phyloP scores from a whole-genome alignment of 2,797 vertebrate genomes.

The Pseudotriccus pelzelni region DNA sequence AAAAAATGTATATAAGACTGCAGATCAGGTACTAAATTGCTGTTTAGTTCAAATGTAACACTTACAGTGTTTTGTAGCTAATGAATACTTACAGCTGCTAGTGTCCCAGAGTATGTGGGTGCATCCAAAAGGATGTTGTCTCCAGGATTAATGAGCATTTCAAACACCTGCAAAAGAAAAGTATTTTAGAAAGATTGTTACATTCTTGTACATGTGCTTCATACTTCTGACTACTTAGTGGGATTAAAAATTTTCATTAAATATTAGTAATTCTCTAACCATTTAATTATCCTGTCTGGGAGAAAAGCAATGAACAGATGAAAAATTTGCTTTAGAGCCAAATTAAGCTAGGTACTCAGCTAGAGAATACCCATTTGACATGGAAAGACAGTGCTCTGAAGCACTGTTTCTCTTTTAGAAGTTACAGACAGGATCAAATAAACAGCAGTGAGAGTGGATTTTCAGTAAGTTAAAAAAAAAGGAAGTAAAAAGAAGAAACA shows the following conservation, averaged over 20 bases:
- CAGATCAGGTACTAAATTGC: background rate
- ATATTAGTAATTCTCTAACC: background rate
- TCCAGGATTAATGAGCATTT: conserved; percentile 91
- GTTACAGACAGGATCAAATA: background rate
- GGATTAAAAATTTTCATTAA: background rate
- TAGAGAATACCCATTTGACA: background rate
- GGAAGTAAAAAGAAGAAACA: background rate
- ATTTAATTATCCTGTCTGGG: background rate
- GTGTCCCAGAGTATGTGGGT: conserved; percentile 87
- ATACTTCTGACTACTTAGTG: background rate
- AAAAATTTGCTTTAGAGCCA: background rate
- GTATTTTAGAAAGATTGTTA: background rate
- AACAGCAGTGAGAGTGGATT: background rate
- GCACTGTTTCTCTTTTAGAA: background rate
- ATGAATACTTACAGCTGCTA: conserved; percentile 82
- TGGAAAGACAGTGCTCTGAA: background rate
- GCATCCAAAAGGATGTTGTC: conserved; percentile 89
- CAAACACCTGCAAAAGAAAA: conserved; percentile 83
- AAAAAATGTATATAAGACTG: background rate
- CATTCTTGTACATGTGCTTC: background rate
- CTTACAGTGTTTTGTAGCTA: background rate
- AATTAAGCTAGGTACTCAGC: background rate
- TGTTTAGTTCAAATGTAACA: background rate
- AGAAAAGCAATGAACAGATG: background rate
- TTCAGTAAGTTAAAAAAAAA: background rate